Percentiles rank a stretch among this genome's conserved stretches.
Conservation (phyloP, 2,888 invertebrate species). For the Drosophila macrospina region DNA sequence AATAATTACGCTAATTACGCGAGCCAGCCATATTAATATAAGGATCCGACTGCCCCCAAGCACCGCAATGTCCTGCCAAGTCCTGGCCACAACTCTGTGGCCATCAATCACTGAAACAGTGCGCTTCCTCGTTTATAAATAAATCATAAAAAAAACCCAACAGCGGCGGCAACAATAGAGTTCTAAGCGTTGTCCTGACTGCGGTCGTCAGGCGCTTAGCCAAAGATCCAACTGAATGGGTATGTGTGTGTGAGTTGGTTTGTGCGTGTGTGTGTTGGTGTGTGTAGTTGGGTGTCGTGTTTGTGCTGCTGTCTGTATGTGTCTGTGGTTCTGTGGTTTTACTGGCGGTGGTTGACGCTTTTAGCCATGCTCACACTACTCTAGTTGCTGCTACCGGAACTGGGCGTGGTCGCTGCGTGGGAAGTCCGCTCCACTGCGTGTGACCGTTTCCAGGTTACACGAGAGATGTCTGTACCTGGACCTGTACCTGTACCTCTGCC, state of each 20-base stretch:
- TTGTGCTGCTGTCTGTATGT: conserved; percentile 48
- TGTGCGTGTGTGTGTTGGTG: conserved; percentile 22
- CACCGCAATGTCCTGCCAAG: conserved; percentile 16
- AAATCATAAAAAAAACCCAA: conserved; percentile 70
- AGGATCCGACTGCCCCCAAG: conserved; percentile 16
- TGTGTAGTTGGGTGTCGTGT: conserved; percentile 39
- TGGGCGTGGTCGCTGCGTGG: conserved; percentile 63
- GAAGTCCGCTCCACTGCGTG: conserved; percentile 52
- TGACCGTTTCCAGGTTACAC: conserved; percentile 22
- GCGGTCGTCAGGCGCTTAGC: conserved; percentile 60
- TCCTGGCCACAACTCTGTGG: conserved; percentile 42
- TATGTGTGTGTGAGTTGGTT: conserved; percentile 6
- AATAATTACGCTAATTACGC: conserved; percentile 75
- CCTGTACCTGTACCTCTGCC: neutral
- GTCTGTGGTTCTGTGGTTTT: conserved; percentile 74
- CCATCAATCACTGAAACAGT: conserved; percentile 70
- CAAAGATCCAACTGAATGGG: conserved; percentile 25
- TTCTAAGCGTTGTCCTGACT: conserved; percentile 55
- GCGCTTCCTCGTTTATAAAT: conserved; percentile 57
- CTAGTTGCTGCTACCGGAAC: conserved; percentile 59
- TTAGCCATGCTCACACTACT: conserved; percentile 49
- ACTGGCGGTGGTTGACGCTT: conserved; percentile 57
- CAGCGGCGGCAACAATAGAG: conserved; percentile 24
- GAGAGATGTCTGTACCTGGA: neutral
- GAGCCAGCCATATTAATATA: conserved; percentile 57